phyloP scores from a whole-genome alignment of 1,140 invertebrate species.

The Chionoecetes opilio region DNA sequence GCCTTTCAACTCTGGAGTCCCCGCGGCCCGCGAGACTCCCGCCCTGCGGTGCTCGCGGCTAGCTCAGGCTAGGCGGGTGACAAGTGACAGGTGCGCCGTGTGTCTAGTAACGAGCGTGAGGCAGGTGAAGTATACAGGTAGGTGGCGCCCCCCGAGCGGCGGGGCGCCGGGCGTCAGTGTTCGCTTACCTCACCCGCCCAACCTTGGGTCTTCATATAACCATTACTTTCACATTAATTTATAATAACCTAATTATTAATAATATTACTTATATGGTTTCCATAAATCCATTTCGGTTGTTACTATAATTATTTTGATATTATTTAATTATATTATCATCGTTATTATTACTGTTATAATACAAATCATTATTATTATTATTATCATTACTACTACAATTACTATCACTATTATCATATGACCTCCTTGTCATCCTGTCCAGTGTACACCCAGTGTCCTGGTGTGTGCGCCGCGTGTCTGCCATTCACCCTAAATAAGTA shows the following conservation, averaged over 20 bases:
- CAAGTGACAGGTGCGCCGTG: not conserved
- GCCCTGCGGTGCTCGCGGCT: slow-evolving; percentile 11
- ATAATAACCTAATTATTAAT: not conserved
- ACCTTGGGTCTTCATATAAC: not conserved
- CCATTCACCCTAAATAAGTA: not conserved
- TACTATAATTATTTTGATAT: not conserved
- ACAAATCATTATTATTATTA: not conserved
- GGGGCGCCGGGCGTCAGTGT: not conserved
- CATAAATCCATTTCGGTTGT: not conserved
- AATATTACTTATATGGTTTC: not conserved
- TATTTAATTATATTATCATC: not conserved
- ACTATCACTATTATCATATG: not conserved
- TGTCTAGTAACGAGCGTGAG: slow-evolving; percentile 15
- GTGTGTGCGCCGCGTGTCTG: slow-evolving; percentile 49
- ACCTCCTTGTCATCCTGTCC: not conserved
- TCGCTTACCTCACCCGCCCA: not conserved
- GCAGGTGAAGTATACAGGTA: not conserved
- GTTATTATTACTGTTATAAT: not conserved
- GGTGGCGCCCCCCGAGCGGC: slow-evolving; percentile 6
- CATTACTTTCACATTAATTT: not conserved
- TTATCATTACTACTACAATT: not conserved
- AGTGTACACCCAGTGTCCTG: not conserved
- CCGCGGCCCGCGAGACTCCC: not conserved
- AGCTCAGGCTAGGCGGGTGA: slow-evolving; percentile 22
- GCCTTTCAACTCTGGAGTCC: not conserved